phyloP scores from a whole-genome alignment of 2,888 invertebrate genomes.

The Anthophora plumipes region DNA sequence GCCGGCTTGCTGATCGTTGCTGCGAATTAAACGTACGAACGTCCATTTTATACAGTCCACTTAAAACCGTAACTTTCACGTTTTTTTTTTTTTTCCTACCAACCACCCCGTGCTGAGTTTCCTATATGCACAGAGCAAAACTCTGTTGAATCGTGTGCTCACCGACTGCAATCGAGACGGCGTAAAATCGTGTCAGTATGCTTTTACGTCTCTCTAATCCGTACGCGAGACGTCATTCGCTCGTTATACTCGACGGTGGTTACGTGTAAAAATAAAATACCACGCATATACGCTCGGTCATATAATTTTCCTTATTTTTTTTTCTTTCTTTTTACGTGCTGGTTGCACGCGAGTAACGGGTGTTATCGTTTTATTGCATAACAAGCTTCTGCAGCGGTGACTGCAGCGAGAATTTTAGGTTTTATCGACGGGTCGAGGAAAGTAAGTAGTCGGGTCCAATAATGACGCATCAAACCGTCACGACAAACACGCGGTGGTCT shows the following conservation, averaged over 20 bases:
- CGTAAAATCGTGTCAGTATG: constrained; percentile 23
- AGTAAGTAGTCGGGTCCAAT: constrained; percentile 17
- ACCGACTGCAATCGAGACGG: constrained; percentile 20
- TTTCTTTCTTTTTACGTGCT: background rate
- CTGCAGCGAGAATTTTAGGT: background rate
- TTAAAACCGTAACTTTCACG: constrained; percentile 11
- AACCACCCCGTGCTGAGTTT: too few species aligned
- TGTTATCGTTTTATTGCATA: constrained; percentile 2
- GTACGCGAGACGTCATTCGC: constrained; percentile 6
- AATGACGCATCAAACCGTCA: background rate
- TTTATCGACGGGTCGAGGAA: background rate
- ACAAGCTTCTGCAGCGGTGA: background rate
- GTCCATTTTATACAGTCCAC: constrained; percentile 28
- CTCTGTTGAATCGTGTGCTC: background rate
- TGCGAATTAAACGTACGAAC: constrained; percentile 8
- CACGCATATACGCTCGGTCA: background rate
- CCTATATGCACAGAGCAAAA: background rate
- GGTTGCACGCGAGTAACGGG: constrained; percentile 6
- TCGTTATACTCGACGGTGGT: background rate
- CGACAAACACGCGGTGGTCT: constrained; percentile 12
- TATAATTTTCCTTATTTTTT: background rate
- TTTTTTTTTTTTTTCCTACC: background rate
- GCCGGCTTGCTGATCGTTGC: too few species aligned
- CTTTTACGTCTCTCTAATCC: constrained; percentile 13
- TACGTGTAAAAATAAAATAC: constrained; percentile 18